These are phyloP conservation scores for Epistrophe grossulariae DNA, from an alignment of 2,888 invertebrate genomes.

Conservation along the genomic window DNA sequence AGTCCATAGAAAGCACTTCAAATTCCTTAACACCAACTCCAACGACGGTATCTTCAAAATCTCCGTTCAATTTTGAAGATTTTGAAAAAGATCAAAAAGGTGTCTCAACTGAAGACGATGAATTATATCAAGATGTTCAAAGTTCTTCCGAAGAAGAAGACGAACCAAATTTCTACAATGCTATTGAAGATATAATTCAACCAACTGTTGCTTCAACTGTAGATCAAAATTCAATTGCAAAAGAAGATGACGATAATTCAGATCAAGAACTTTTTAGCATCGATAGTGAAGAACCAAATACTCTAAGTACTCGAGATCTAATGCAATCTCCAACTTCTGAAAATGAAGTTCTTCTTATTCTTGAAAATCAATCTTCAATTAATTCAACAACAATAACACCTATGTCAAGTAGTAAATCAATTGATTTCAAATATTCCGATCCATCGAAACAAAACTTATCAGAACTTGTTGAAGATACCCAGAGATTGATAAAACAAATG, in stretches of 20 bases:
- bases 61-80: slow-evolving; percentile 12
- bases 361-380: slow-evolving; percentile 57
- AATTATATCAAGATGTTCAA: slow-evolving; percentile 80
- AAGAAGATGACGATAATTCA: slow-evolving; percentile 77
- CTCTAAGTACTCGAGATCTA: slow-evolving; percentile 51
- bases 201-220: not conserved
- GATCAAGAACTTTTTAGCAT: slow-evolving; percentile 80
- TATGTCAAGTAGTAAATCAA: slow-evolving; percentile 77
- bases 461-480: slow-evolving; percentile 87
- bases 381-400: slow-evolving; percentile 77
- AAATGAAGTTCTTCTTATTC: slow-evolving; percentile 77
- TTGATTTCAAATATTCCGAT: slow-evolving; percentile 82
- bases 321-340: slow-evolving; percentile 77
- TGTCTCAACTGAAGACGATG: slow-evolving; percentile 76
- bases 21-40: slow-evolving; percentile 16
- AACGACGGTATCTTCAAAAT: not conserved
- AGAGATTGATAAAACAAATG: slow-evolving; percentile 87
- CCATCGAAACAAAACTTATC: slow-evolving; percentile 83
- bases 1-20: slow-evolving; percentile 55
- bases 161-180: slow-evolving; percentile 67
- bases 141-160: slow-evolving; percentile 77
- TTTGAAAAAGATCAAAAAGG: not conserved
- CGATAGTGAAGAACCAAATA: slow-evolving; percentile 78
- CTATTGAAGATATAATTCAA: slow-evolving; percentile 44
- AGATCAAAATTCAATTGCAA: not conserved